Conservation (phyloP, 2,113 vertebrate genomes). For the Orthonyx spaldingii region DNA sequence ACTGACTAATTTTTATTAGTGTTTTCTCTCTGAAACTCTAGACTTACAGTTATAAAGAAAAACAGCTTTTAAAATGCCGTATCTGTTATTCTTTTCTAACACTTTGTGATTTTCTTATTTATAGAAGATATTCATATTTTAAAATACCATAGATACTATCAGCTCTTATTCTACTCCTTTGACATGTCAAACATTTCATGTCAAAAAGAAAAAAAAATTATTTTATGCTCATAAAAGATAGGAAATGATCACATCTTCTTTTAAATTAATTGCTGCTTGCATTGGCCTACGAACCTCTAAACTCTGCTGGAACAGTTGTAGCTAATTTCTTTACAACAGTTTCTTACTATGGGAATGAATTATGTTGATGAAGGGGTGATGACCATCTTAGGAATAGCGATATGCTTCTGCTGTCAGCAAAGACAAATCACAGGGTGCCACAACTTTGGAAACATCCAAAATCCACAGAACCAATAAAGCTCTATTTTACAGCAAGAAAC, state of each 20-base stretch:
- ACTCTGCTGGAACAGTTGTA: slow-evolving; percentile 40
- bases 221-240: slow-evolving; percentile 54
- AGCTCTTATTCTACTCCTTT: background rate
- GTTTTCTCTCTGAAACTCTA: slow-evolving; percentile 72
- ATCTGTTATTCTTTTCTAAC: slow-evolving; percentile 56
- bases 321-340: slow-evolving; percentile 24
- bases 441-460: background rate
- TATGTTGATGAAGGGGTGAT: slow-evolving; percentile 32
- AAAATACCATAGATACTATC: slow-evolving; percentile 3
- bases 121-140: slow-evolving; percentile 24
- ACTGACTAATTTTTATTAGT: slow-evolving; percentile 76
- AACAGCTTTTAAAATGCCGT: slow-evolving; percentile 55
- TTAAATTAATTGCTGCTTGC: slow-evolving; percentile 52
- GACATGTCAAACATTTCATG: background rate
- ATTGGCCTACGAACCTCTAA: slow-evolving; percentile 45
- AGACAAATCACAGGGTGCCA: slow-evolving; percentile 5
- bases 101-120: slow-evolving; percentile 48
- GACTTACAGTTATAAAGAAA: slow-evolving; percentile 65
- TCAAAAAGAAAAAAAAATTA: slow-evolving; percentile 10
- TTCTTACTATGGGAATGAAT: slow-evolving; percentile 17
- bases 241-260: slow-evolving; percentile 67
- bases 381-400: background rate
- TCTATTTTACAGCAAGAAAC: background rate
- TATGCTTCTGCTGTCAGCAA: slow-evolving; percentile 28
- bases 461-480: background rate